Evolutionary conservation across 2,888 invertebrate genomes (phyloP).

Genomic region (Drosophila pseudotalamancana): DNA sequence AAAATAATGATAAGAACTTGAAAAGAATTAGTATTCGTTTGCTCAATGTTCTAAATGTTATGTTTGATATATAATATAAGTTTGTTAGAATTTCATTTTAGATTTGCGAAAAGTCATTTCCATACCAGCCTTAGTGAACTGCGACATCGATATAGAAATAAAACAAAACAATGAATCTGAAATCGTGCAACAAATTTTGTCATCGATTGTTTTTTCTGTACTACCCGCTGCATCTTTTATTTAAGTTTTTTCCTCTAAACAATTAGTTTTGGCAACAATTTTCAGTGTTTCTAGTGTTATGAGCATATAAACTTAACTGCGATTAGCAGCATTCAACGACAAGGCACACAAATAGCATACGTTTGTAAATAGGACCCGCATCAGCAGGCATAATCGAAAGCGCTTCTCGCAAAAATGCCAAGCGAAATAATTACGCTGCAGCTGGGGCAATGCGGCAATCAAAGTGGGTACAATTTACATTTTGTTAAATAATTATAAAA

Average conservation of each 20-base stretch:
- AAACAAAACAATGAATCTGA: neutral
- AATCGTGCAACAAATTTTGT: neutral
- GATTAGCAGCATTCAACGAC: neutral
- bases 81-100: no score
- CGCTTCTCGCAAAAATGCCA: constrained; percentile 88
- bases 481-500: neutral
- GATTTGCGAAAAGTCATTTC: no score
- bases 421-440: constrained; percentile 99
- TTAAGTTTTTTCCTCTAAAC: constrained; percentile 50
- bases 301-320: constrained; percentile 27
- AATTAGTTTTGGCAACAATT: constrained; percentile 13
- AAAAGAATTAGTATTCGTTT: no score
- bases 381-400: constrained; percentile 11
- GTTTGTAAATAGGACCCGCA: neutral
- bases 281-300: constrained; percentile 9
- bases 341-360: constrained; percentile 6
- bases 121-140: no score
- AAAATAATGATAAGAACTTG: no score
- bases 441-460: constrained; percentile 99
- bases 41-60: no score
- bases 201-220: constrained; percentile 37
- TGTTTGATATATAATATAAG: no score
- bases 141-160: constrained; percentile 9
- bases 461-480: constrained; percentile 88
- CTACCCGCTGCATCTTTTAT: constrained; percentile 53